Percentiles rank a stretch among this genome's conserved stretches.
These are phyloP conservation scores for Syngnathus floridae DNA, from an alignment of 2,113 vertebrate species.

Conservation along the genomic window DNA sequence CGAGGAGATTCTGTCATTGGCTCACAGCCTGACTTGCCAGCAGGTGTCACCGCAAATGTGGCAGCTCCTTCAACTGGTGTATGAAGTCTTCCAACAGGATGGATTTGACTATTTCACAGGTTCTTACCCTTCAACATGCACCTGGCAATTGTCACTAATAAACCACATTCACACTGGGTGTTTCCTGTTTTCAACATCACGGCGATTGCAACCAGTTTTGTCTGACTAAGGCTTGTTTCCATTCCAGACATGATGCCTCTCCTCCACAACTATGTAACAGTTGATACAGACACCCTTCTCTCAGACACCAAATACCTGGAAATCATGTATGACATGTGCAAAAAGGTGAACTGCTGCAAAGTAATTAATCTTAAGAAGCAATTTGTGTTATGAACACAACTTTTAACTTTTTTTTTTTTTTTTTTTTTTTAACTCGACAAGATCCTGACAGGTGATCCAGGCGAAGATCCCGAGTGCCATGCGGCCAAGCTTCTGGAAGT, in stretches of 20 bases:
- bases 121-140: neutral
- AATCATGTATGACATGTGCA: slow-evolving; percentile 99
- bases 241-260: slow-evolving; percentile 97
- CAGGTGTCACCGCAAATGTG: slow-evolving; percentile 98
- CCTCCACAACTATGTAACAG: slow-evolving; percentile 96
- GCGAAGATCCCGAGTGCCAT: slow-evolving; percentile 96
- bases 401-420: no score
- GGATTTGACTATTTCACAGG: slow-evolving; percentile 93
- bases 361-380: neutral
- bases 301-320: slow-evolving; percentile 98
- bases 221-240: slow-evolving; percentile 6
- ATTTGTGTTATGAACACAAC: neutral
- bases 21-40: slow-evolving; percentile 96
- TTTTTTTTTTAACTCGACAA: slow-evolving; percentile 41
- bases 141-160: neutral
- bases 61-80: slow-evolving; percentile 94
- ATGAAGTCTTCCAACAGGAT: slow-evolving; percentile 97
- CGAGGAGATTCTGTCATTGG: slow-evolving; percentile 96
- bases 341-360: slow-evolving; percentile 78
- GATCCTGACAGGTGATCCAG: slow-evolving; percentile 95
- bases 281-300: slow-evolving; percentile 92
- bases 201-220: neutral
- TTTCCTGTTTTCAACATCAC: neutral
- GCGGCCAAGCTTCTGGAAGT: slow-evolving; percentile 96
- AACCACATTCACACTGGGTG: neutral